Percentiles rank a stretch among this genome's conserved stretches.
phyloP scores from a whole-genome alignment of 1,140 invertebrate genomes.

The Pseudomyrmex sp. region DNA sequence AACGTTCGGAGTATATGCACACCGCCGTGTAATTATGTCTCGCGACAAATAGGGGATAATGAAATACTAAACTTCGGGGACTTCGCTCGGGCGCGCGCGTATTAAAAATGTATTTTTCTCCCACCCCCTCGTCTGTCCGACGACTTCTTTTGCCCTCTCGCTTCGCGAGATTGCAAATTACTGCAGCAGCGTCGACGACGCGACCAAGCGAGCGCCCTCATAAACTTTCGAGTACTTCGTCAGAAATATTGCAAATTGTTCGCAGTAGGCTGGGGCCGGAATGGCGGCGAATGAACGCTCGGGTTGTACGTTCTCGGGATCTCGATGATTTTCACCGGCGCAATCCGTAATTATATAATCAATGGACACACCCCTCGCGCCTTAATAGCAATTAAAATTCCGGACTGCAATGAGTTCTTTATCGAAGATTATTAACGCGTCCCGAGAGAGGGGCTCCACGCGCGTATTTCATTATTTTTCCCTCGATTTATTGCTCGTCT shows the following conservation, averaged over 20 bases:
- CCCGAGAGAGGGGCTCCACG: conserved; percentile 1
- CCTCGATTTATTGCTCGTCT: conserved; percentile 12
- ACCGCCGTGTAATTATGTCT: conserved; percentile 31
- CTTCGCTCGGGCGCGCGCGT: conserved; percentile 6
- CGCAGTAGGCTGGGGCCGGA: conserved; percentile 7
- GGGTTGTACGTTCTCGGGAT: neutral
- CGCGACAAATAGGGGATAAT: conserved; percentile 36
- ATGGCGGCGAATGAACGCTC: conserved; percentile 21
- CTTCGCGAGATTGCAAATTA: conserved; percentile 59
- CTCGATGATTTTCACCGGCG: conserved; percentile 28
- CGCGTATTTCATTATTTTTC: conserved; percentile 48
- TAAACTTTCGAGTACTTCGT: conserved; percentile 61
- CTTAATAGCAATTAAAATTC: conserved; percentile 75
- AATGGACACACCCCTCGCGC: conserved; percentile 60
- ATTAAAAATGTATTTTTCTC: conserved; percentile 57
- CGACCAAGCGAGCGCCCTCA: conserved; percentile 32
- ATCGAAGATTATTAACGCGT: conserved; percentile 66
- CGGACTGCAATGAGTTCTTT: conserved; percentile 68
- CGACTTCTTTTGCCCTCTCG: conserved; percentile 39
- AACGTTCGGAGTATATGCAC: neutral
- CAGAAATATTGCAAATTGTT: conserved; percentile 70
- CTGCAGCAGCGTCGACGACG: conserved; percentile 35
- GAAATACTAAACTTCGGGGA: conserved; percentile 43
- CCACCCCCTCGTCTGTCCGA: neutral
- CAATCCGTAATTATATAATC: conserved; percentile 68